phyloP scores from a whole-genome alignment of 2,888 invertebrate species.

The Merodon equestris region DNA sequence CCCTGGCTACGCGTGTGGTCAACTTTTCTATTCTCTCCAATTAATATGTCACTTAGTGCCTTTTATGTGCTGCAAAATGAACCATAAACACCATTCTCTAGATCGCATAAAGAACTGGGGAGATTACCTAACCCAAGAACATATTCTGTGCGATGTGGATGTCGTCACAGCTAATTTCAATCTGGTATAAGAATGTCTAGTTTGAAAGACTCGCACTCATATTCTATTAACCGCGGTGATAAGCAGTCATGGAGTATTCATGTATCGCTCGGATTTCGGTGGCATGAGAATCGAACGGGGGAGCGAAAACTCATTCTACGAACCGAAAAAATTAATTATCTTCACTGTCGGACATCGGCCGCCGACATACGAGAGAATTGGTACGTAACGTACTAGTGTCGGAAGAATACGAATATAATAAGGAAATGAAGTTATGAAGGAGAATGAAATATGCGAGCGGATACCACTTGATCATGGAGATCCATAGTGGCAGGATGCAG shows the following conservation, averaged over 20 bases:
- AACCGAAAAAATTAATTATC: constrained; percentile 58
- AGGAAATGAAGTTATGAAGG: constrained; percentile 12
- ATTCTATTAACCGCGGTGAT: too few species aligned
- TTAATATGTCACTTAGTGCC: constrained; percentile 55
- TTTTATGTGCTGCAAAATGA: constrained; percentile 59
- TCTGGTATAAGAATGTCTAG: constrained; percentile 16
- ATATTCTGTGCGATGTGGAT: too few species aligned
- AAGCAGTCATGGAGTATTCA: neutral
- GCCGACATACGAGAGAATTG: constrained; percentile 17
- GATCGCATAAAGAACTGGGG: constrained; percentile 7
- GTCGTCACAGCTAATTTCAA: constrained; percentile 12
- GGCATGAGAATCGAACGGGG: neutral
- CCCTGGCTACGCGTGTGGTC: constrained; percentile 39
- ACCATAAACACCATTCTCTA: neutral
- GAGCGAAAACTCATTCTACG: neutral
- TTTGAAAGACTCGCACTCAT: neutral
- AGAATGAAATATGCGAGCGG: constrained; percentile 33
- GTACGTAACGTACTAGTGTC: neutral
- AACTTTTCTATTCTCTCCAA: constrained; percentile 45
- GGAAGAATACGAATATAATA: neutral
- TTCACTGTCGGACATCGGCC: constrained; percentile 58
- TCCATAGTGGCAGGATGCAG: constrained; percentile 55
- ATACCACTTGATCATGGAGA: constrained; percentile 33
- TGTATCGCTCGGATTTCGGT: neutral
- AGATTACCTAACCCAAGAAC: constrained; percentile 52